phyloP scores from a whole-genome alignment of 2,888 invertebrate genomes.

The Drosophila melanosoma region DNA sequence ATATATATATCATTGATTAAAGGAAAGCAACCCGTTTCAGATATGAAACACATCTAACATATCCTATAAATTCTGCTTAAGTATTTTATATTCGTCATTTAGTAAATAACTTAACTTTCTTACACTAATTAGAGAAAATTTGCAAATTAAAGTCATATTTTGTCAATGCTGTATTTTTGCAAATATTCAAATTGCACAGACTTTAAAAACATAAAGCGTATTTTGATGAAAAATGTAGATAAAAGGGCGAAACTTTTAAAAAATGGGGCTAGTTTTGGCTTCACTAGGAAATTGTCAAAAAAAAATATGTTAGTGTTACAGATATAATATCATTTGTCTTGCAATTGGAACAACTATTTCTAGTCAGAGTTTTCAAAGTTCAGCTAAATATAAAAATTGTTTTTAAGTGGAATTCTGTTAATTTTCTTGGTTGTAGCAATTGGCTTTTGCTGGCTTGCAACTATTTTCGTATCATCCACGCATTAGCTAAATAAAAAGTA shows the following conservation, averaged over 20 bases:
- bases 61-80: background rate
- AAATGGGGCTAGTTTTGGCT: background rate
- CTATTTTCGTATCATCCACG: conserved; percentile 3
- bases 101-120: background rate
- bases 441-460: background rate
- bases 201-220: background rate
- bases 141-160: background rate
- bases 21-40: too few species aligned
- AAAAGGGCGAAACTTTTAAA: background rate
- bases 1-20: too few species aligned
- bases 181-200: background rate
- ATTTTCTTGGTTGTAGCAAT: background rate
- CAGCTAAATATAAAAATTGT: background rate
- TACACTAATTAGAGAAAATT: background rate
- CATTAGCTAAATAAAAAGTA: conserved; percentile 41
- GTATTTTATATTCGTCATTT: background rate
- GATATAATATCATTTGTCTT: background rate
- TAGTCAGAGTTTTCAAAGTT: background rate
- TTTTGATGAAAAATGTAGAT: background rate
- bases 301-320: background rate
- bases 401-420: background rate
- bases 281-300: background rate
- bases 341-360: background rate
- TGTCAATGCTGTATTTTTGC: background rate
- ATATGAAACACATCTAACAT: background rate